Conservation (phyloP, 2,797 vertebrate genomes). For the Alca torda region DNA sequence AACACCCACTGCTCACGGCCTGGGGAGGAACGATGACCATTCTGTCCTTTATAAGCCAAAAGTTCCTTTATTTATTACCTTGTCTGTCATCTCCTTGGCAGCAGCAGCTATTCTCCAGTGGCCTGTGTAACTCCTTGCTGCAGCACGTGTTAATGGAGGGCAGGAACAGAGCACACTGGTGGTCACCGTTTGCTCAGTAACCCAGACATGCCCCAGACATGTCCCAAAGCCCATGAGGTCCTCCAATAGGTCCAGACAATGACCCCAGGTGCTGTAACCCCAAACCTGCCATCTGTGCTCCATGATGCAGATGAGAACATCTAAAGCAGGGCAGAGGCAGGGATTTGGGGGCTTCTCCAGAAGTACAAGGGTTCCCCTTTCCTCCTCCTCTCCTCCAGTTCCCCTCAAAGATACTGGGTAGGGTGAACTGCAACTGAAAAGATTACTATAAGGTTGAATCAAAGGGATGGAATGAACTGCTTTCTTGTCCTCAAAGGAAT, state of each 20-base stretch:
- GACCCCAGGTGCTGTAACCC: not conserved
- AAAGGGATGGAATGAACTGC: not conserved
- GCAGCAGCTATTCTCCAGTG: not conserved
- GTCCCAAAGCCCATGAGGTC: not conserved
- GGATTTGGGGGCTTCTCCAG: not conserved
- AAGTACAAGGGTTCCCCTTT: not conserved
- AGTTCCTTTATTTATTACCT: not conserved
- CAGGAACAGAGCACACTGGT: not conserved
- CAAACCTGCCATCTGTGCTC: not conserved
- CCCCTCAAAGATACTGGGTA: not conserved
- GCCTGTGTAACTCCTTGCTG: not conserved
- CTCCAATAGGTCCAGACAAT: not conserved
- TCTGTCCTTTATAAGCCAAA: not conserved
- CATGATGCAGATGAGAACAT: not conserved
- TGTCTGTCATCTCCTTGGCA: not conserved
- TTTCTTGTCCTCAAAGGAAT: too few species aligned
- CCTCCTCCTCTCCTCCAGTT: not conserved
- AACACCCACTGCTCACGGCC: not conserved
- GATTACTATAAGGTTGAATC: not conserved
- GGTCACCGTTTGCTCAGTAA: not conserved
- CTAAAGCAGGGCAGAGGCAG: not conserved
- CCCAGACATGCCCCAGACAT: accelerated
- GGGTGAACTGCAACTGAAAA: not conserved
- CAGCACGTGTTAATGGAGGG: not conserved
- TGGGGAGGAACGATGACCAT: not conserved